Percentiles rank a stretch among this genome's conserved stretches.
phyloP scores from a whole-genome alignment of 2,113 vertebrate species.

The Tenebrosternarchus preto region DNA sequence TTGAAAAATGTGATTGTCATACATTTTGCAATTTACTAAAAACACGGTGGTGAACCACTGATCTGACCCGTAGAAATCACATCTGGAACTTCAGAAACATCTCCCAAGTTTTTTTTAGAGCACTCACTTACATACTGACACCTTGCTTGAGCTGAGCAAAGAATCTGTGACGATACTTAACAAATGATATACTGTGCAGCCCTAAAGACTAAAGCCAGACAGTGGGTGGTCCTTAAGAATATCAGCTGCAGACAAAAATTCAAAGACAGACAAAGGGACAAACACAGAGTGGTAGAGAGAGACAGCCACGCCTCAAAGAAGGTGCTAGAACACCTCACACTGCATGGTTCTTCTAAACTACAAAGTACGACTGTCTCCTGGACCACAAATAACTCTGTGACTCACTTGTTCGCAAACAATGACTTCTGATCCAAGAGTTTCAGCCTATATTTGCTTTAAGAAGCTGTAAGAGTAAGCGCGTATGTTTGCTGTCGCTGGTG shows the following conservation, averaged over 20 bases:
- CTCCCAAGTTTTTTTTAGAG: too few relatives aligned
- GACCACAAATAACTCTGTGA: constrained; percentile 72
- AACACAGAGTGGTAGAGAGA: background rate
- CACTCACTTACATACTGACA: too few relatives aligned
- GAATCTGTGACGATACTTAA: too few relatives aligned
- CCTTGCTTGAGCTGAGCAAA: too few relatives aligned
- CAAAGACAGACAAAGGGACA: background rate
- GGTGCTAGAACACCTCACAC: constrained; percentile 27
- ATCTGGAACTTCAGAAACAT: too few relatives aligned
- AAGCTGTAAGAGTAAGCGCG: background rate
- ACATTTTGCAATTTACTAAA: too few relatives aligned
- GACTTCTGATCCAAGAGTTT: constrained; percentile 56
- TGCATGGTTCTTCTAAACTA: constrained; percentile 41
- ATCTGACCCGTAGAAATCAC: too few relatives aligned
- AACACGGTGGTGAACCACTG: too few relatives aligned
- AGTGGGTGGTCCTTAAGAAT: too few relatives aligned
- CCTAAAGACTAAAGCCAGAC: too few relatives aligned
- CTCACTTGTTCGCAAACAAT: constrained; percentile 73
- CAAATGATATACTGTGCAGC: too few relatives aligned
- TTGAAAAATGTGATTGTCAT: too few relatives aligned
- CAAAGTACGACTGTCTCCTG: constrained; percentile 59
- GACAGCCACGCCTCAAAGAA: constrained; percentile 22
- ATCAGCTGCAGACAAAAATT: background rate
- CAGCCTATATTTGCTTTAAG: constrained; percentile 37
- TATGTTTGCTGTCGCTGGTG: constrained; percentile 34